phyloP scores from a whole-genome alignment of 2,888 invertebrate species.

The Euplexia lucipara region DNA sequence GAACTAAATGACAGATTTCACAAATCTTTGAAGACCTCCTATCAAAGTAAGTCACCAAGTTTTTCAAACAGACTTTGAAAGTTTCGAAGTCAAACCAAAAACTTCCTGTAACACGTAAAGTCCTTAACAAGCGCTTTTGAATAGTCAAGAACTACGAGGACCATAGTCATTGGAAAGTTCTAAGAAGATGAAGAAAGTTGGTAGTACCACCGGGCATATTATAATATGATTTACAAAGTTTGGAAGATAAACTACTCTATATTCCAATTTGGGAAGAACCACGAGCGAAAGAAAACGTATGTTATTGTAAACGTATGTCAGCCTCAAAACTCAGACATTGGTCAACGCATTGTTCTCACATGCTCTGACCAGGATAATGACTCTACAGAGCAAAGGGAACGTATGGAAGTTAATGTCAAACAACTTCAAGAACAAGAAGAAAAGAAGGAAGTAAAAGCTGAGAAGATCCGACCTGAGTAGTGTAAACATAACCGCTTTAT shows the following conservation, averaged over 20 bases:
- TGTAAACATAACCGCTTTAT: no score
- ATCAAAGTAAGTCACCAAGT: constrained; percentile 2
- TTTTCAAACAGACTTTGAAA: constrained; percentile 23
- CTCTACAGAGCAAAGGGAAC: no score
- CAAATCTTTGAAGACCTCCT: not conserved
- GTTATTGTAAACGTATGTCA: not conserved
- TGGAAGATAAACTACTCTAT: constrained; percentile 14
- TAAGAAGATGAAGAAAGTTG: constrained; percentile 28
- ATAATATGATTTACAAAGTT: constrained; percentile 25
- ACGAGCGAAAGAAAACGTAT: not conserved
- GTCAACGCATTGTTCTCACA: no score
- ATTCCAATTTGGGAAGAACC: not conserved
- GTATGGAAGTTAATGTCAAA: no score
- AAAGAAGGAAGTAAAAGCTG: no score
- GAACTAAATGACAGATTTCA: not conserved
- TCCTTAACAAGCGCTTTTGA: constrained; percentile 46
- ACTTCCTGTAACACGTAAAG: constrained; percentile 33
- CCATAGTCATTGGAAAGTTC: constrained; percentile 16
- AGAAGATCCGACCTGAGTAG: no score
- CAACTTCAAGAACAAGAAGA: no score
- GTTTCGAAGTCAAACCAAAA: constrained; percentile 18
- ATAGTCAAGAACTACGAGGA: constrained; percentile 25
- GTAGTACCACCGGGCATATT: constrained; percentile 8
- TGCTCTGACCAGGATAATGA: no score
- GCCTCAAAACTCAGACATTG: no score